A percentile compares a stretch with the other conserved stretches of the same genome.
Conservation (phyloP, 2,113 vertebrate species). For the Albula glossodonta region DNA sequence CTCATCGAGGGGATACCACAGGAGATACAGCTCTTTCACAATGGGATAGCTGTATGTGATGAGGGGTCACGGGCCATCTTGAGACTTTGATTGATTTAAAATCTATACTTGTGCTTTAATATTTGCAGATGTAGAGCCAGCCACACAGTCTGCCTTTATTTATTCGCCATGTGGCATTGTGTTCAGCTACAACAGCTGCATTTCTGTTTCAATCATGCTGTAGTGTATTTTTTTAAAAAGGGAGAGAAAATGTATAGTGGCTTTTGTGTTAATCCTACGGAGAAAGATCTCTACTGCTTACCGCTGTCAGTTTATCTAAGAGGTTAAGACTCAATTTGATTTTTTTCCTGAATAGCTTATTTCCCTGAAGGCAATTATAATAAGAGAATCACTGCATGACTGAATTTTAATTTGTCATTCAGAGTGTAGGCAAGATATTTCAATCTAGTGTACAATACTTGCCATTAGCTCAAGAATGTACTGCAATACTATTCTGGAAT, state of each 20-base stretch:
- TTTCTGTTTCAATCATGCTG: slow-evolving; percentile 4
- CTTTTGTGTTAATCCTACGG: slow-evolving; percentile 31
- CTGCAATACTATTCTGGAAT: background rate
- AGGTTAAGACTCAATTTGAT: slow-evolving; percentile 43
- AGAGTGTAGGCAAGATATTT: slow-evolving; percentile 42
- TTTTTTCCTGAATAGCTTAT: slow-evolving; percentile 40
- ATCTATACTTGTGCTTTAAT: background rate
- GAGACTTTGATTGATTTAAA: background rate
- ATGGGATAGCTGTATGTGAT: background rate
- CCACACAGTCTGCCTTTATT: background rate
- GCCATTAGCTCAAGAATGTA: slow-evolving; percentile 35
- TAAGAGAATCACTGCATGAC: slow-evolving; percentile 48
- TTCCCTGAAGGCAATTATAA: slow-evolving; percentile 45
- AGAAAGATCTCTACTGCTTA: background rate
- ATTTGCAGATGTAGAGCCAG: background rate
- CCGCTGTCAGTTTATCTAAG: slow-evolving; percentile 32
- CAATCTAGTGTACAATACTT: slow-evolving; percentile 42
- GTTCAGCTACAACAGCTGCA: background rate
- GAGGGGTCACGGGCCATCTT: background rate
- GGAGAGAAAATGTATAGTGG: background rate
- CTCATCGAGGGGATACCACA: background rate
- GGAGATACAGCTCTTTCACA: background rate
- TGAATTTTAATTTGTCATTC: slow-evolving; percentile 53
- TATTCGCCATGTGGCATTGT: background rate
- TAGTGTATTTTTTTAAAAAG: slow-evolving; percentile 11